These are phyloP conservation scores for Monodelphis domestica DNA, from an alignment of 2,797 vertebrate genomes.

Conservation along the genomic window DNA sequence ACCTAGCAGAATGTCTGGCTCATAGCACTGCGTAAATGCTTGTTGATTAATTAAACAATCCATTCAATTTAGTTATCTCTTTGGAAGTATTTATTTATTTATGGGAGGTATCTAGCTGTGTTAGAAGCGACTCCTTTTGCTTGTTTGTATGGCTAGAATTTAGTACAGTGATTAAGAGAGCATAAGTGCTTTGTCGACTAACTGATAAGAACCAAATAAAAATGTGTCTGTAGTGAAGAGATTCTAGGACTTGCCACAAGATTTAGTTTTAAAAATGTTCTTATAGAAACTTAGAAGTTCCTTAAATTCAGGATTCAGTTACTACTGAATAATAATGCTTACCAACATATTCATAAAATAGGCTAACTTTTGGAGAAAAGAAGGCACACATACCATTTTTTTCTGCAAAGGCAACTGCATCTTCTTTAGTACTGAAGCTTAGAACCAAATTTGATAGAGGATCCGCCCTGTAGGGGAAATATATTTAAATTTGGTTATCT, in stretches of 20 bases:
- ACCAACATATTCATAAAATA: constrained; percentile 43
- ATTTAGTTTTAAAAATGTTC: not conserved
- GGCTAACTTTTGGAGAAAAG: constrained; percentile 7
- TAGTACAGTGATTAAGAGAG: not conserved
- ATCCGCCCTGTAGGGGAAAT: constrained; percentile 90
- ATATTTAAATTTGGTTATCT: not conserved
- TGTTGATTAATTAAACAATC: not conserved
- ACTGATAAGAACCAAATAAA: not conserved
- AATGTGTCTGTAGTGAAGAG: not conserved
- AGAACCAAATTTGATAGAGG: constrained; percentile 96
- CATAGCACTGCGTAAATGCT: not conserved
- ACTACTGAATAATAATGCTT: constrained; percentile 12
- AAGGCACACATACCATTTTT: constrained; percentile 92
- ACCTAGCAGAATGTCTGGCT: not conserved
- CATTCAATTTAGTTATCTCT: not conserved
- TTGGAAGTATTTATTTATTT: not conserved
- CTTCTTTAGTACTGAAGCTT: constrained; percentile 93
- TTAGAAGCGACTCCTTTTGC: not conserved
- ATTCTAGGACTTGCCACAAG: not conserved
- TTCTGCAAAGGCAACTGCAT: constrained; percentile 95
- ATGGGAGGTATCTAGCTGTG: not conserved
- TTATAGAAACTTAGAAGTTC: not conserved
- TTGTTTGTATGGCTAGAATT: not conserved
- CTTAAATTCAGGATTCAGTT: not conserved
- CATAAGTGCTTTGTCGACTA: not conserved